phyloP scores from a whole-genome alignment of 2,888 invertebrate species.

The Leptura quadrifasciata region DNA sequence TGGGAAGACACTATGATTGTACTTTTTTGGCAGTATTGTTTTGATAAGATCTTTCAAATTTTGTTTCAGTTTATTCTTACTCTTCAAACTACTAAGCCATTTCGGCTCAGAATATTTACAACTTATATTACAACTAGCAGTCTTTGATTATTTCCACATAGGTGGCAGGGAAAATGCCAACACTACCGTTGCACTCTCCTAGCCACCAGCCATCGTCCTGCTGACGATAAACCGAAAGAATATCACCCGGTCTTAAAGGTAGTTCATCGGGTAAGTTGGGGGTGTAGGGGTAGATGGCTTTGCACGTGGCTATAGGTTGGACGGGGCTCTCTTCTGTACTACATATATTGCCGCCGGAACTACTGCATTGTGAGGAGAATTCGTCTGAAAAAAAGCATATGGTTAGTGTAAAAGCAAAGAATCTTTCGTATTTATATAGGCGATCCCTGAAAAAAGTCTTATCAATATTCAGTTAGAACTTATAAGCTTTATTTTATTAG shows the following conservation, averaged over 20 bases:
- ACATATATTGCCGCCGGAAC: constrained; percentile 71
- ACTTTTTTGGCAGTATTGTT: constrained; percentile 33
- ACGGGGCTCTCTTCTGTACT: constrained; percentile 73
- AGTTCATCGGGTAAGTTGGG: constrained; percentile 93
- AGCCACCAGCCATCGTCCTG: constrained; percentile 97
- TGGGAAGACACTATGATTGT: constrained; percentile 33
- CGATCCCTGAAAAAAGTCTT: too few species aligned
- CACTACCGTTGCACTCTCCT: constrained; percentile 88
- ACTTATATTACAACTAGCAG: constrained; percentile 29
- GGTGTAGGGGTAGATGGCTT: constrained; percentile 91
- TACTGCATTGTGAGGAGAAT: constrained; percentile 86
- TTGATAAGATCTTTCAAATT: neutral
- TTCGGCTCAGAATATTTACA: constrained; percentile 18
- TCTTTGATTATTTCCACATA: constrained; percentile 88
- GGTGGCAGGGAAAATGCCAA: constrained; percentile 95
- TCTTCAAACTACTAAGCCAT: neutral
- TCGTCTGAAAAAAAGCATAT: constrained; percentile 82
- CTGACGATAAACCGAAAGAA: constrained; percentile 91
- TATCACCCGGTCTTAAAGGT: constrained; percentile 82
- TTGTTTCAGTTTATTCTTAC: neutral
- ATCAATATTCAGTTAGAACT: too few species aligned
- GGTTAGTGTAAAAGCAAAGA: too few species aligned
- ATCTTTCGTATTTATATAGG: too few species aligned
- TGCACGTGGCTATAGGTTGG: constrained; percentile 82
- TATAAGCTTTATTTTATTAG: too few species aligned